Base-by-base conservation (phyloP, 2,113 vertebrate species). In the Tragelaphus imberbis region DNA sequence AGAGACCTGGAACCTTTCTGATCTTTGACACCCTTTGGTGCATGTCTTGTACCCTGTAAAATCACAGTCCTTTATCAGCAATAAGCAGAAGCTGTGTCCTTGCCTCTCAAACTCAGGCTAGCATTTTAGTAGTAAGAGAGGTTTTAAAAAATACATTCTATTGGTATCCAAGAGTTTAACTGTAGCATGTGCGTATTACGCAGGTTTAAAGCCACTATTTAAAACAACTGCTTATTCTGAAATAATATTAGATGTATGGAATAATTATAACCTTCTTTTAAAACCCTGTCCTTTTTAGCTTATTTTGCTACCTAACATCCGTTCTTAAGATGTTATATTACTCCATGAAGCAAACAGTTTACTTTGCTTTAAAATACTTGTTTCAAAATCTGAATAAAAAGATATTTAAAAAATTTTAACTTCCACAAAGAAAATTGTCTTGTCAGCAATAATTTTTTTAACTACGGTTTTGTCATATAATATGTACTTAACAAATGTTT, bases 341-440 rank as follows among this genome's bases (percentile, higher is more conserved):
- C 8, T 71, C 86, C 28, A 61, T 61, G 88, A 88, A 79, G 21
- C 56, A 87, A 95, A 58, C 6, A 84, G 30, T 80, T 84, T 51
- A 91, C 61, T 88, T 68, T 82, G 75, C 55, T 88, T 91, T 79
- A 33, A 97, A 95, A 85, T 79, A 25, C 59, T 27, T 90, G 19
- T 33, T 96, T 90, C 61, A 87, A 94, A 91, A 25, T 51, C 27
- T 97, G 77, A 87, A 92, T 53, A 90, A 94, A 94, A 19, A 55
- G 28, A n/a, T 93, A 44, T 92, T 56, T 1, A 1, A 44, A 25
- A 58, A 84, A 28, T 80, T 95, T 85, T 85, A 94, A 79, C 12
- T 95, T 89, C 51, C 17, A 95, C 6, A 49, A 94, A 55, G 51
- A 90, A 96, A 94, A 90, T 94, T 92, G 30, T 47, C 63, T 12